Base-by-base conservation (phyloP, 2,113 vertebrate genomes). In the Rissa tridactyla region DNA sequence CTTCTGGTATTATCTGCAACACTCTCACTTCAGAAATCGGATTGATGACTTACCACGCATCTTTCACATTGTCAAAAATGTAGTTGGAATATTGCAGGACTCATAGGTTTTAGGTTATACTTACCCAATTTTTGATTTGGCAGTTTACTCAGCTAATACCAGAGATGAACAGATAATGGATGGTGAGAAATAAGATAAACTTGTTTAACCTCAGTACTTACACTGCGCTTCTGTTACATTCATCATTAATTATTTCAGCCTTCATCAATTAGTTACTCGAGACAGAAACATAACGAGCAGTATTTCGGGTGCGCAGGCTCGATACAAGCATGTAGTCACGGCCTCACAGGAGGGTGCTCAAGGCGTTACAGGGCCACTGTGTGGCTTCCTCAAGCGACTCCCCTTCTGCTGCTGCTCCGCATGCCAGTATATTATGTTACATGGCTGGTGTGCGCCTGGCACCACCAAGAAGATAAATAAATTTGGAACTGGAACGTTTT, bases 241-340 rank as follows among this genome's bases (percentile, higher is more conserved):
- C 89, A 94, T 95, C 97, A 98, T 98, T 89, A 98, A 98, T 98
- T 98, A 98, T 98, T 98, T 97, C 97, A 88, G 61, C 68, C 96
- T 94, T 98, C 98, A 98, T 98, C 96, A 98, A 98, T 98, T 97
- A 98, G 82, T 98, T 92, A 98, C 86, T 82, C 4, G 40, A 97
- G 95, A 95, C 92, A 98, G 97, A 98, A 98, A 95, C 91, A 95
- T 96, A 96, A 90, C 17, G 11, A 97, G 26, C 52, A 83, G 71
- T 38, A 90, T 97, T 98, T 97, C 77, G 76, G 90, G 84, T 61
- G 92, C 10, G 0, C 86, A 64, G 75, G 36, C 92, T 96, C 90
- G 55, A 76, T 89, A 84, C 26, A 96, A 95, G 86, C 82, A 94
- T 72, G 85, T 54, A 79, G 92, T 44, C 60, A 87, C 38, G 38